These are phyloP conservation scores for Carapus acus DNA, from an alignment of 2,797 vertebrate genomes.

Conservation along the genomic window DNA sequence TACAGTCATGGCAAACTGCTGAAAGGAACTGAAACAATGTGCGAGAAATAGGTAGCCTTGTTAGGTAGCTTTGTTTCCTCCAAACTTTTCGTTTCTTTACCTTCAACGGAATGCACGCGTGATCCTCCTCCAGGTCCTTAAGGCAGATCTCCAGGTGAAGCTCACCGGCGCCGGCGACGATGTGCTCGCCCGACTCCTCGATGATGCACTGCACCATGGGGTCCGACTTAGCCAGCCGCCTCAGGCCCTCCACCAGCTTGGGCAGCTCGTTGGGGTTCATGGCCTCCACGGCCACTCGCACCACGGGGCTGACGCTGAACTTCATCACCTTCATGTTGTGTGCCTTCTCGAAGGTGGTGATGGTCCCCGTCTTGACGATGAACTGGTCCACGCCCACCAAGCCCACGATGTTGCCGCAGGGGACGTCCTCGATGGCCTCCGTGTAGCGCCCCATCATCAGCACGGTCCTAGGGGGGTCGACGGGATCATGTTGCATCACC, in stretches of 20 bases:
- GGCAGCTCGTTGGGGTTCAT: slow-evolving; percentile 92
- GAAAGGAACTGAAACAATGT: no score
- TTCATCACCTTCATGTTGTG: slow-evolving; percentile 99
- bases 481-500: no score
- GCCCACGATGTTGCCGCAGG: slow-evolving; percentile 93
- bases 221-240: slow-evolving; percentile 91
- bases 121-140: slow-evolving; percentile 96
- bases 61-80: no score
- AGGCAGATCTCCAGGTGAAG: slow-evolving; percentile 95
- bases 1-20: no score
- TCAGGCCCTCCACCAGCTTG: slow-evolving; percentile 93
- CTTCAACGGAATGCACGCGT: slow-evolving; percentile 95
- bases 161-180: slow-evolving; percentile 90
- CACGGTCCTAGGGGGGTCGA: no score
- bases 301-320: slow-evolving; percentile 94
- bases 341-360: slow-evolving; percentile 87
- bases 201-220: slow-evolving; percentile 99
- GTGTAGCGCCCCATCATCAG: slow-evolving; percentile 95
- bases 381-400: slow-evolving; percentile 93
- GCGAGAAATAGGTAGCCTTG: no score
- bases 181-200: slow-evolving; percentile 96
- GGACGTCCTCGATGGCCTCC: slow-evolving; percentile 95
- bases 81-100: slow-evolving; percentile 39
- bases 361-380: slow-evolving; percentile 92
- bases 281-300: slow-evolving; percentile 91